Evolutionary conservation across 37 sponge, comb jelly and placozoan genomes (phyloP), one percentile per base, ranked within the genome.

Genomic region (Theonella swinhoei): DNA sequence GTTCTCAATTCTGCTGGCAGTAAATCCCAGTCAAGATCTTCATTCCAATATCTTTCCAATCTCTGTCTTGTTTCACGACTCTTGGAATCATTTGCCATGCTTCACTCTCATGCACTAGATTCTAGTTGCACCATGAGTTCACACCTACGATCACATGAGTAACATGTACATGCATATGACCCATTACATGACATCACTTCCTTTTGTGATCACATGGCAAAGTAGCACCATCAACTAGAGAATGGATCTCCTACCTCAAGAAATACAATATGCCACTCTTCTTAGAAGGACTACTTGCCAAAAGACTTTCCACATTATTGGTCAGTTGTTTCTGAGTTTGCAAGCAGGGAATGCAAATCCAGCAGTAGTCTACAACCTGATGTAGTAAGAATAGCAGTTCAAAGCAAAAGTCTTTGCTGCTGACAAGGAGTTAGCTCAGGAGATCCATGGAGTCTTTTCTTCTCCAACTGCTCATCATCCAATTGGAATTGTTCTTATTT

Each of bases 281-380:
- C 19, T 66, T 25, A 66, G 67, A 23, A 66, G 42, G 34, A 7
- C 8, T 34, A 72, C 25, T 25, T 72, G 42, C 73, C 73, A 39
- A 72, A 34, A 25, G 73, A 72, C 9, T 72, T 72, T 17, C 73
- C 73, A 34, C 7, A 72, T 25, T 72, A 72, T 24, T 72, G 73
- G 73, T 66, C 26, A 23, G 67, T 24, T 26, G 8, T 66, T 9
- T 24, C 25, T 23, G 7, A n/a, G 20, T 66, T 66, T 66, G 26
- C 26, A 9, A 66, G 25, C 26, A n/a, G n/a, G n/a, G n/a, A n/a
- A n/a, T n/a, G n/a, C 39, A 9, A 32, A 58, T 2, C 36, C 1
- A 1, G 70, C 36, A 3, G 32, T 31, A 30, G 36, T 2, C 7
- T 32, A 2, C 28, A 25, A 1, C 28, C 32, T 22, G 61, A 1